A percentile compares a stretch with the other conserved stretches of the same genome.
Conservation (phyloP, 1,140 invertebrate genomes). For the Hypothenemus hampei region DNA sequence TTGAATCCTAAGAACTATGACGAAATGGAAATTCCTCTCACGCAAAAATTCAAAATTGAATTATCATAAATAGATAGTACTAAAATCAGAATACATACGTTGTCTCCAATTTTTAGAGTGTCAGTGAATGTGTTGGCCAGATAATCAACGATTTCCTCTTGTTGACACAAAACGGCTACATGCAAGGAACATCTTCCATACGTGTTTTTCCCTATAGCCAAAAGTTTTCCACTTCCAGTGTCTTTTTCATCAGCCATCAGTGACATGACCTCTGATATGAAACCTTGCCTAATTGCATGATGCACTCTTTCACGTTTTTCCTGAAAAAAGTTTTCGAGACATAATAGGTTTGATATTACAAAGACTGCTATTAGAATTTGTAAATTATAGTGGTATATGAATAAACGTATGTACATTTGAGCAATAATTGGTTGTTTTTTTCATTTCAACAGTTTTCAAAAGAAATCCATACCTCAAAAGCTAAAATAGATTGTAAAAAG, state of each 20-base stretch:
- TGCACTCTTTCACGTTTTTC: conserved; percentile 72
- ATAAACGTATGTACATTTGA: too few relatives aligned
- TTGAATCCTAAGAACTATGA: too few relatives aligned
- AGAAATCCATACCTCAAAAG: too few relatives aligned
- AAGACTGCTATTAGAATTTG: not conserved
- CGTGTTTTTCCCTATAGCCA: conserved; percentile 71
- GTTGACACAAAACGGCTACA: conserved; percentile 74
- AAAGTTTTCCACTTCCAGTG: conserved; percentile 55
- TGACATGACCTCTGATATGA: conserved; percentile 55
- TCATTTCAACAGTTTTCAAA: too few relatives aligned
- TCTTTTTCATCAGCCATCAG: conserved; percentile 54
- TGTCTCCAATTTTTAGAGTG: conserved; percentile 72
- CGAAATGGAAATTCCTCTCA: too few relatives aligned
- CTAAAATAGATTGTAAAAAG: conserved; percentile 61
- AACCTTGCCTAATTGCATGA: conserved; percentile 63
- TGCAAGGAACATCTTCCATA: conserved; percentile 70
- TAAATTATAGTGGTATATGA: too few relatives aligned
- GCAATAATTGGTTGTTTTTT: too few relatives aligned
- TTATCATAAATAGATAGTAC: not conserved
- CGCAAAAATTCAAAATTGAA: not conserved
- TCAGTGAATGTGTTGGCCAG: conserved; percentile 68
- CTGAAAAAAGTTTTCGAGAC: too few relatives aligned
- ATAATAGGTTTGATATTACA: too few relatives aligned
- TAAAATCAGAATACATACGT: conserved; percentile 66
- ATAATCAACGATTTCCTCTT: conserved; percentile 69